Percentiles rank a stretch among this genome's conserved stretches.
Evolutionary conservation across 2,888 invertebrate species (phyloP).

Genomic region (Cerceris rybyensis): DNA sequence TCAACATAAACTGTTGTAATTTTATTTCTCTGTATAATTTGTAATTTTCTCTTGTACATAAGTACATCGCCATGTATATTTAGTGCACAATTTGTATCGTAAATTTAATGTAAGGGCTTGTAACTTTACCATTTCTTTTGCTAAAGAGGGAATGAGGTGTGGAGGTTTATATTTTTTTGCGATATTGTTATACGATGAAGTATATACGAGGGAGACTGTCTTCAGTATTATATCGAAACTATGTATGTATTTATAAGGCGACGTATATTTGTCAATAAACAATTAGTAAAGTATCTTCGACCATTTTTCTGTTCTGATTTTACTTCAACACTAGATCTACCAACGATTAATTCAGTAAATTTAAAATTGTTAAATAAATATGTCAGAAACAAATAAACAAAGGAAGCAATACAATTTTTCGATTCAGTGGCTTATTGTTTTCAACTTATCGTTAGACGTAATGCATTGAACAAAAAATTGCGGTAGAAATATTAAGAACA

Average conservation of each 20-base stretch:
- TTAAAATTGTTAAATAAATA: too few species aligned
- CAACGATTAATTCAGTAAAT: too few species aligned
- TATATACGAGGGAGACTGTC: slow-evolving; percentile 18
- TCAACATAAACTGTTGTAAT: not conserved
- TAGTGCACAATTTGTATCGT: not conserved
- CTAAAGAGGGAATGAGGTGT: not conserved
- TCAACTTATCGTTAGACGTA: too few species aligned
- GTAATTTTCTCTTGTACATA: not conserved
- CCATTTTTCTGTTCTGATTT: too few species aligned
- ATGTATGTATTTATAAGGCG: slow-evolving; percentile 35
- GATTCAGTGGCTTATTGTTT: too few species aligned
- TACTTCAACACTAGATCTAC: too few species aligned
- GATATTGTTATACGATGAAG: slow-evolving; percentile 1
- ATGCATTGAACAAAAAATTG: too few species aligned
- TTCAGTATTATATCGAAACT: slow-evolving; percentile 19
- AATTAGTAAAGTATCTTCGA: slow-evolving; percentile 11
- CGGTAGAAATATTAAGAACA: too few species aligned
- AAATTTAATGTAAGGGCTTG: not conserved
- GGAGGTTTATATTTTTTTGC: not conserved
- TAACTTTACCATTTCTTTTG: slow-evolving; percentile 1
- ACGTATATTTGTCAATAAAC: slow-evolving; percentile 41
- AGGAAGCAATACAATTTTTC: too few species aligned
- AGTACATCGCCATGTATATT: not conserved
- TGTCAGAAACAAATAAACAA: too few species aligned
- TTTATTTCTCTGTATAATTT: not conserved